phyloP scores from a whole-genome alignment of 2,113 vertebrate species.

The Chamaetylas fuelleborni region DNA sequence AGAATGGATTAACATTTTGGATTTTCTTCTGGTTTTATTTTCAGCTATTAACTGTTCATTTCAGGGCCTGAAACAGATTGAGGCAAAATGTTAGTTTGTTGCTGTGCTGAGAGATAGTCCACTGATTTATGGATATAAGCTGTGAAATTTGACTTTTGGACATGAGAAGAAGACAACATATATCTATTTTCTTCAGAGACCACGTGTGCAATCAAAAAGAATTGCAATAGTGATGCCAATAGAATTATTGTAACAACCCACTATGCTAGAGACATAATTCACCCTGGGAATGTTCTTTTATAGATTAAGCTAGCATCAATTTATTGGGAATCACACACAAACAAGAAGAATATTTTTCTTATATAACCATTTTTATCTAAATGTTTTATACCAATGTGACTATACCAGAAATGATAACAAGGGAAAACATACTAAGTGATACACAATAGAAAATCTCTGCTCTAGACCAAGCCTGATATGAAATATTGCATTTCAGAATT shows the following conservation, averaged over 20 bases:
- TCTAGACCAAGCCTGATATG: neutral
- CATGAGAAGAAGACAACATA: neutral
- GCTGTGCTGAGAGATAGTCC: neutral
- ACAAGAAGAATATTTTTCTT: neutral
- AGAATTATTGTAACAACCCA: neutral
- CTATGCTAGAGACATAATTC: neutral
- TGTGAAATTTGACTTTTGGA: neutral
- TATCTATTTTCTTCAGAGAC: neutral
- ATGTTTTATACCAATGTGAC: neutral
- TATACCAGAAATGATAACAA: neutral
- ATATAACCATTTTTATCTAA: neutral
- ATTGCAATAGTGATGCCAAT: neutral
- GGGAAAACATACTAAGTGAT: neutral
- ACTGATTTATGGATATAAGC: neutral
- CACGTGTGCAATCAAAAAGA: neutral
- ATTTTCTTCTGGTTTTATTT: neutral
- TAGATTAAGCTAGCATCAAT: neutral
- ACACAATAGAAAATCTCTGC: neutral
- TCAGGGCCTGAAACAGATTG: neutral
- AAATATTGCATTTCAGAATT: neutral
- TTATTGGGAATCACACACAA: neutral
- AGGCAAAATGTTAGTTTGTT: neutral
- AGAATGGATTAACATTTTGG: neutral
- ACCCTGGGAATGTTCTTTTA: neutral
- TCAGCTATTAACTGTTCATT: neutral